Evolutionary conservation across 2,797 vertebrate genomes (phyloP), one percentile per base, ranked within the genome.

Genomic region (Microctenopoma lineatum): DNA sequence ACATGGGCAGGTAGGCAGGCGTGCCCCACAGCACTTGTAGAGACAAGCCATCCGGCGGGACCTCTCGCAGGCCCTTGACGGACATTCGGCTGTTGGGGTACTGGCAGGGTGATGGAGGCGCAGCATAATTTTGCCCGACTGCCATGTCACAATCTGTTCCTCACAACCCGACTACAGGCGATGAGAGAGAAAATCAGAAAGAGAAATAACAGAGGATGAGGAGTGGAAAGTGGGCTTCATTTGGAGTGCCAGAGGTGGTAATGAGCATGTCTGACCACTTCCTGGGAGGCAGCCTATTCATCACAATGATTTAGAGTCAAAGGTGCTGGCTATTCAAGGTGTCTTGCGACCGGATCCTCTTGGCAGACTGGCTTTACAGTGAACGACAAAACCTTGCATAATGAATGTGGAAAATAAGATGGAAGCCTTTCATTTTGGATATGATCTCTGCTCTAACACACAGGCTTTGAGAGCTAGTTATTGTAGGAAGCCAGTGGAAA

Each of bases 81-180:
- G 95, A 96, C 94, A 93, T 72, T 83, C 87, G 81, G 84, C 89
- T 93, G 89, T 80, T 84, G 90, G 92, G 91, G 58, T 92, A 93
- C 95, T 95, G 95, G 94, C 96, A 96, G 90, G 85, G 90, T 91
- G 93, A 95, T 90, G 93, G 87, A 95, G 95, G 93, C 92, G 91
- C 93, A 90, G 94, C 93, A 91, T 96, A 95, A 97, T 96, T 95
- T 94, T 88, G 95, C 94, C 93, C 80, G 95, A 96, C 95, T 86
- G 91, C 94, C 94, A 89, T 96, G 96, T 95, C 96, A 95, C 93
- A 95, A 94, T 95, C 95, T 96, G 94, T 94, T 95, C 93, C 93
- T 94, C 92, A 95, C 93, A 94, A 93, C 91, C 92, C 88, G 53
- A 83, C 90, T 87, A 77, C 80, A 80, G 89, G 86, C 79, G 6